Conservation (phyloP, 2,888 invertebrate species). For the Sminthurinus aureus region DNA sequence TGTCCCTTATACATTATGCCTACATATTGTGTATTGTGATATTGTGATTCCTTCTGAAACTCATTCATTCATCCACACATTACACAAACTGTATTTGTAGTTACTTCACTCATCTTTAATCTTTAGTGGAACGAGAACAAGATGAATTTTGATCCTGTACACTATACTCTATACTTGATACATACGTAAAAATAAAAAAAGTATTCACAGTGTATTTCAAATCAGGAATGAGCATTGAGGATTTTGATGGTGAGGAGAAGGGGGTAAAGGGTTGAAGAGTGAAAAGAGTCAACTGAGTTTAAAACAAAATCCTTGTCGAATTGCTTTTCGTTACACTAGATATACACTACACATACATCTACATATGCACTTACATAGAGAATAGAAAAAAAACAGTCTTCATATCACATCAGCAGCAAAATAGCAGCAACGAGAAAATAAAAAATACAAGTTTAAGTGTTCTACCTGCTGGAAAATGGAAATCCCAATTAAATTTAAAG, state of each 20-base stretch:
- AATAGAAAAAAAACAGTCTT: not conserved
- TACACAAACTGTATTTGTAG: no score
- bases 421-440: not conserved
- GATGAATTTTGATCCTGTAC: not conserved
- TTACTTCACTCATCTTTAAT: slow-evolving; percentile 25
- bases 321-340: slow-evolving; percentile 29
- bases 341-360: not conserved
- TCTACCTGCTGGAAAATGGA: not conserved
- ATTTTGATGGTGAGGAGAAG: not conserved
- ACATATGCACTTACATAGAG: no score
- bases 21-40: no score
- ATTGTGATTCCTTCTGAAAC: slow-evolving; percentile 12
- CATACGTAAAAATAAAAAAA: no score
- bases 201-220: no score
- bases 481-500: no score
- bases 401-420: not conserved
- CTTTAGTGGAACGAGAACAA: slow-evolving; percentile 18
- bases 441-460: slow-evolving; percentile 2
- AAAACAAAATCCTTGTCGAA: slow-evolving; percentile 35
- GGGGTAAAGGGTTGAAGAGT: not conserved
- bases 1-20: no score
- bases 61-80: slow-evolving; percentile 31
- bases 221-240: no score
- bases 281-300: slow-evolving; percentile 24
- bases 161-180: no score